These are phyloP conservation scores for Myotis davidii DNA, from an alignment of 2,113 vertebrate genomes.

Conservation along the genomic window DNA sequence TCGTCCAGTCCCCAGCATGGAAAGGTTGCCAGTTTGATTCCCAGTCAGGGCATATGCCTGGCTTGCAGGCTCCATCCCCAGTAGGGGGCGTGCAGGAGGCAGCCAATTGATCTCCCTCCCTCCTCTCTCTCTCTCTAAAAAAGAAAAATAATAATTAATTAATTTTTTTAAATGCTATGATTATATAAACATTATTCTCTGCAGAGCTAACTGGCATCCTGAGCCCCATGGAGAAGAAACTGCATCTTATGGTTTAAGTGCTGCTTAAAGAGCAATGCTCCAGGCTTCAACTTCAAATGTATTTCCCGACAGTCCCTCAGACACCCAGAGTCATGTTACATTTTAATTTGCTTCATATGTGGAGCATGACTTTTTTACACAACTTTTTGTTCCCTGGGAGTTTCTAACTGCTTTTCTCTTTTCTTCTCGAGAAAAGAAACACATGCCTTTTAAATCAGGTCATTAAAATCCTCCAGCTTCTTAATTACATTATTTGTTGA, in stretches of 20 bases:
- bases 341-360: constrained; percentile 26
- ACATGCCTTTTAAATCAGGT: constrained; percentile 62
- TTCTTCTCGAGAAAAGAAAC: constrained; percentile 58
- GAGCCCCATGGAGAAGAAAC: not conserved
- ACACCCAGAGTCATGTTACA: not conserved
- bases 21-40: not conserved
- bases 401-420: constrained; percentile 57
- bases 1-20: not conserved
- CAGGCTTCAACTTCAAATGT: constrained; percentile 8
- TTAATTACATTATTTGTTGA: constrained; percentile 66
- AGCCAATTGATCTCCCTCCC: not conserved
- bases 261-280: not conserved
- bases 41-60: not conserved
- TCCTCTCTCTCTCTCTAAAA: not conserved
- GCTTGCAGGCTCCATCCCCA: not conserved
- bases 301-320: not conserved
- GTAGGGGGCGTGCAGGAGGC: not conserved
- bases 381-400: constrained; percentile 35
- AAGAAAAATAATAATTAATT: not conserved
- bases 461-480: constrained; percentile 54
- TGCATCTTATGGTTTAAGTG: not conserved
- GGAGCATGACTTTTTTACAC: not conserved
- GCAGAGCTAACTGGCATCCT: not conserved
- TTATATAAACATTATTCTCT: constrained; percentile 44
- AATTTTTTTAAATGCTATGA: not conserved